Evolutionary conservation across 2,888 invertebrate species (phyloP).

Genomic region (Drosophila gaucha): DNA sequence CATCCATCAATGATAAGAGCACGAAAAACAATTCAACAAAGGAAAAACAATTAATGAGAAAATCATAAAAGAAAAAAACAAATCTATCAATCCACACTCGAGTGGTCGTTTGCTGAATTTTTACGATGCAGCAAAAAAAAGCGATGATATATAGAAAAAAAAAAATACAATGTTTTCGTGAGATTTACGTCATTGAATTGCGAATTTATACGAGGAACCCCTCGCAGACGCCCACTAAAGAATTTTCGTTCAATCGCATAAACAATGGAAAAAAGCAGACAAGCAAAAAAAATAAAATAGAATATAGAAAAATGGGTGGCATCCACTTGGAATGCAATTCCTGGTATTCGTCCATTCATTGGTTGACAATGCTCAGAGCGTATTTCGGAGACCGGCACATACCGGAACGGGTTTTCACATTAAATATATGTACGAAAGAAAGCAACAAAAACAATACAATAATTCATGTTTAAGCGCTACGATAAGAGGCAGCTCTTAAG

Average conservation of each 20-base stretch:
- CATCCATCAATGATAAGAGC: conserved; percentile 17
- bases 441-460: conserved; percentile 14
- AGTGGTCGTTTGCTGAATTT: background rate
- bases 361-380: conserved; percentile 9
- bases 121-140: conserved; percentile 5
- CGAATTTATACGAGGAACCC: conserved; percentile 5
- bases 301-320: conserved; percentile 30
- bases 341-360: background rate
- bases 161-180: conserved; percentile 1
- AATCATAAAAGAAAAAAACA: conserved; percentile 23
- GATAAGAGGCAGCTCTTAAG: conserved; percentile 17
- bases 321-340: conserved; percentile 19
- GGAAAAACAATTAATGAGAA: conserved; percentile 6
- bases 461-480: conserved; percentile 21
- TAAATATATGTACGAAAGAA: background rate
- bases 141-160: conserved; percentile 7
- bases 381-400: conserved; percentile 42
- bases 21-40: background rate
- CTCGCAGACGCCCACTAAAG: conserved; percentile 46
- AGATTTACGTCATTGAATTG: conserved; percentile 39
- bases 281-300: background rate
- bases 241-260: background rate
- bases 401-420: conserved; percentile 28
- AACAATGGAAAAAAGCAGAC: conserved; percentile 3
- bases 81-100: conserved; percentile 22